A percentile compares a stretch with the other conserved stretches of the same genome.
Evolutionary conservation across 2,113 vertebrate species (phyloP).

Genomic region (Philantomba maxwellii): DNA sequence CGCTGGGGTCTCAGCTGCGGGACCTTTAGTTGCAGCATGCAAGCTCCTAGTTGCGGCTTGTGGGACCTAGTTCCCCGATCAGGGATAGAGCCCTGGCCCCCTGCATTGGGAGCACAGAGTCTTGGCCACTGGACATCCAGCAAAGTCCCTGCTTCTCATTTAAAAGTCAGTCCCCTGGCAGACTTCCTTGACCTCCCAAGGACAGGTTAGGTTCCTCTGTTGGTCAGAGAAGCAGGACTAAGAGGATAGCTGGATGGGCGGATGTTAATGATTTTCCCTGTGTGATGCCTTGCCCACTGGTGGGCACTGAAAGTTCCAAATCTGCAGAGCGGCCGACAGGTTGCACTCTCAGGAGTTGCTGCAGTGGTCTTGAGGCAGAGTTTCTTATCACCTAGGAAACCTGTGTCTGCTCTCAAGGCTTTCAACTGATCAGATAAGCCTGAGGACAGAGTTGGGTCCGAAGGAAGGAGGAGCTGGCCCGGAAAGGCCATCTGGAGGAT

Average conservation of each 20-base stretch:
- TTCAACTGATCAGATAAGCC: not conserved
- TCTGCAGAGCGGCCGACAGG: not conserved
- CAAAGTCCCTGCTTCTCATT: not conserved
- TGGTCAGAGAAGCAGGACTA: not conserved
- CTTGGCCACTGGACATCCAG: not conserved
- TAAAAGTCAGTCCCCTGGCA: not conserved
- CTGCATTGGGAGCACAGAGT: not conserved
- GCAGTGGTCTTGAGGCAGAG: not conserved
- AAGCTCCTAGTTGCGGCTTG: not conserved
- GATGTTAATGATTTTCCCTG: not conserved
- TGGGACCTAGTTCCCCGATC: not conserved
- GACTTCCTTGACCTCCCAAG: not conserved
- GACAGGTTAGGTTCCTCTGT: not conserved
- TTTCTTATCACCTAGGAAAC: not conserved
- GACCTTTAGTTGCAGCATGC: not conserved
- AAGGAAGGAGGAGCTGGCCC: not conserved
- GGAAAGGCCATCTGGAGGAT: not conserved
- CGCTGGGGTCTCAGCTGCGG: accelerated
- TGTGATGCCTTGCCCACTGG: accelerated
- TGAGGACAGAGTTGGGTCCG: not conserved
- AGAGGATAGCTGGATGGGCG: not conserved
- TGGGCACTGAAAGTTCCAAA: not conserved
- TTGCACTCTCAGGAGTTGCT: not conserved
- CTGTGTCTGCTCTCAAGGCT: not conserved
- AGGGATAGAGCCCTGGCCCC: not conserved